Evolutionary conservation across 1,140 invertebrate species (phyloP).

Genomic region (Teleogryllus occipitalis): DNA sequence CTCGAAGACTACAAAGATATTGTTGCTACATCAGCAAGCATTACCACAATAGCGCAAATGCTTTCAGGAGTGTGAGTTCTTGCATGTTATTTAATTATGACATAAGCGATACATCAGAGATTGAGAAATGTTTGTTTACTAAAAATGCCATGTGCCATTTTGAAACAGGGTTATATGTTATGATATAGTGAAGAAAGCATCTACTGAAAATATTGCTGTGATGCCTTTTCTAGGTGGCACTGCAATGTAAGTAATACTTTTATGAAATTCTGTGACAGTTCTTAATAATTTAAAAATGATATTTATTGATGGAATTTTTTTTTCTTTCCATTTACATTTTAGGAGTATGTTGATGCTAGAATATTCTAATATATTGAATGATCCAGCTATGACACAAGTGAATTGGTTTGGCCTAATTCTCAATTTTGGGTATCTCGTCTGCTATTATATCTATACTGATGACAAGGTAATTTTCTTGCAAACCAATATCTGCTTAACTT

Average conservation of each 20-base stretch:
- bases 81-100: neutral
- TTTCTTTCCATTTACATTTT: conserved; percentile 27
- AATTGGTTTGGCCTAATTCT: conserved; percentile 59
- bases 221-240: conserved; percentile 64
- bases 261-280: neutral
- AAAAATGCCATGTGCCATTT: neutral
- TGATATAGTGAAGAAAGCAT: conserved; percentile 56
- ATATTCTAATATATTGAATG: conserved; percentile 57
- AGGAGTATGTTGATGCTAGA: conserved; percentile 63
- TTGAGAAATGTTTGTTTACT: neutral
- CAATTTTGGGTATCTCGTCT: conserved; percentile 52
- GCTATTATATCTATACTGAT: conserved; percentile 56
- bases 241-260: conserved; percentile 53
- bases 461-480: conserved; percentile 34
- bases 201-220: conserved; percentile 49
- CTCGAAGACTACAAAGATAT: conserved; percentile 44
- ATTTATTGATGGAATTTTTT: neutral
- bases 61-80: conserved; percentile 47
- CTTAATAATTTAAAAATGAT: neutral
- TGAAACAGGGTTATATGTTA: conserved; percentile 50
- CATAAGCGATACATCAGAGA: too few relatives aligned
- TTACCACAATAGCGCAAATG: conserved; percentile 54
- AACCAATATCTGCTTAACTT: neutral
- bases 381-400: conserved; percentile 61
- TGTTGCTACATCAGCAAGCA: conserved; percentile 42